Conservation (phyloP, 1,140 invertebrate genomes). For the Megalonaias nervosa region DNA sequence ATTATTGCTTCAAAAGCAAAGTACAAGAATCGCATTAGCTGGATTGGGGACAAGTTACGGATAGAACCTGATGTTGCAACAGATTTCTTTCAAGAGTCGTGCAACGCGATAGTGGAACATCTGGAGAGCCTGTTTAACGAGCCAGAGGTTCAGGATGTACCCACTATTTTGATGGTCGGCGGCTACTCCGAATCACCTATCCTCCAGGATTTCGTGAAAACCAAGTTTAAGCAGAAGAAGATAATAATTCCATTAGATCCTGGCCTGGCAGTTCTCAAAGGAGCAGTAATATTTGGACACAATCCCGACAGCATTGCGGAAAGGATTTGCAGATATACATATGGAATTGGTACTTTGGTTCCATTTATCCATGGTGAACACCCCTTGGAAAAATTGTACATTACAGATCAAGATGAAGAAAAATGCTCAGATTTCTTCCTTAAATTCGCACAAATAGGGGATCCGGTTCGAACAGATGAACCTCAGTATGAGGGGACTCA, state of each 20-base stretch:
- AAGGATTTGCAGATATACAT: too few relatives aligned
- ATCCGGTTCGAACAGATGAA: neutral
- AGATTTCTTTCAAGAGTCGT: conserved; percentile 19
- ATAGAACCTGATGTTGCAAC: conserved; percentile 17
- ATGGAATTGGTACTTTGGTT: too few relatives aligned
- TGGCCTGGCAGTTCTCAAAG: conserved; percentile 40
- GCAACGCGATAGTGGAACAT: conserved; percentile 30
- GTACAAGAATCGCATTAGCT: conserved; percentile 6
- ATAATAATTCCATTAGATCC: conserved; percentile 38
- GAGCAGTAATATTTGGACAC: conserved; percentile 42
- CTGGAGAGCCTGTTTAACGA: conserved; percentile 22
- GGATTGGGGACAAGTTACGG: conserved; percentile 34
- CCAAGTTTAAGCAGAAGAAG: conserved; percentile 18
- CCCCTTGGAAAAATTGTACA: neutral
- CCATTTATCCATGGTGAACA: too few relatives aligned
- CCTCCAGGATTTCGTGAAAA: conserved; percentile 32
- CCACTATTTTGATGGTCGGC: conserved; percentile 39
- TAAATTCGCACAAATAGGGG: conserved; percentile 1
- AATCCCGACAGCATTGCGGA: conserved; percentile 22
- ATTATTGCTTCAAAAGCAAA: conserved; percentile 11
- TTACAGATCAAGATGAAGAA: neutral
- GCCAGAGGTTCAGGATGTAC: conserved; percentile 15
- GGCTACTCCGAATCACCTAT: conserved; percentile 40
- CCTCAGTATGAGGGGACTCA: neutral
- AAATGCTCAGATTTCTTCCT: conserved; percentile 7